Evolutionary conservation across 2,888 invertebrate species (phyloP), one percentile per base, ranked within the genome.

Genomic region (Cryptus viduatorius): DNA sequence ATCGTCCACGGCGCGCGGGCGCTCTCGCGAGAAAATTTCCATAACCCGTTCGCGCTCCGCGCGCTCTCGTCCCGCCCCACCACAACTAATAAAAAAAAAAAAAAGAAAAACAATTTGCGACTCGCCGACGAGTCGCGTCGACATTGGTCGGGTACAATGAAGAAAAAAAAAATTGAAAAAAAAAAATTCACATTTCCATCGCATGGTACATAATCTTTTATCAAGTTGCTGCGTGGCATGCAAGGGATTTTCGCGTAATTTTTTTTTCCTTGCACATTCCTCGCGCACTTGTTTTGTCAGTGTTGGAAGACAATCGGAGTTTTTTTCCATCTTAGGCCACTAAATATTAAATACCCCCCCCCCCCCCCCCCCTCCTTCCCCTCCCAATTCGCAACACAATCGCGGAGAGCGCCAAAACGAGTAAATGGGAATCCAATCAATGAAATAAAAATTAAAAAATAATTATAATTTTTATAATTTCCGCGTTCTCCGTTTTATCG

Each of bases 261-360:
- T 48, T 75, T 65, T 65, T 42, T 65, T 7, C 53, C 50, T 64
- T 37, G 50, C 50, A 79, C 83, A 79, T 73, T 79, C 85, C 77
- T 79, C 85, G 64, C 85, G 64, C 80, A 84, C 82, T 72, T 84
- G 82, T 78, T 37, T 37, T 80, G 79, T 86, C 85, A 76, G 79
- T 84, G 86, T 87, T 90, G 90, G 90, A 90, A 90, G 90, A 90
- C 90, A 89, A 90, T 89, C 87, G 88, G 83, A 89, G 85, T 88
- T 89, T 78, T 4, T 78, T 4, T 31, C 29, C 37, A 37, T 37
- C 37, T 37, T 37, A 4, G 7, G 37, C 37, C 37, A 37, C 37
- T 37, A 37, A 37, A 5, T 37, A 37, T 37, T 37, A 37, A 37
- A 37, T 37, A 37, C 7, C 37, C 8, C 37, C 8, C 37, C 37